These are phyloP conservation scores for Piezodorus guildinii DNA, from an alignment of 1,140 invertebrate genomes.

Conservation along the genomic window DNA sequence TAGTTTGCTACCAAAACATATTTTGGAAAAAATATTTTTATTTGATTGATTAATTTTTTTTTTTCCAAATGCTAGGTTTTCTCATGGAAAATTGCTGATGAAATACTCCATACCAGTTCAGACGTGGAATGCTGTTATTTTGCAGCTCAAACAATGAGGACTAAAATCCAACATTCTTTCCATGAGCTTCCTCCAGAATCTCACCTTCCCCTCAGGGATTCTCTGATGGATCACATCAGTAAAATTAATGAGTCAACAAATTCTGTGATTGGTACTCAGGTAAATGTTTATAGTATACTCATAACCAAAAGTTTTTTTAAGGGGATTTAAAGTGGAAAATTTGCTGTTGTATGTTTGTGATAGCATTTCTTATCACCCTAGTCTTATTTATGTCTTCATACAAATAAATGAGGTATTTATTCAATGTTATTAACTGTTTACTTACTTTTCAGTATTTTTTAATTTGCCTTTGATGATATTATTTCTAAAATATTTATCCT, in stretches of 20 bases:
- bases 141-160: constrained; percentile 93
- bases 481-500: too few relatives aligned
- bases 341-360: too few relatives aligned
- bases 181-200: constrained; percentile 81
- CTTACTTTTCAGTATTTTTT: too few relatives aligned
- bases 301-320: too few relatives aligned
- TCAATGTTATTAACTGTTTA: too few relatives aligned
- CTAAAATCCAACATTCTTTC: constrained; percentile 87
- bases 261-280: constrained; percentile 77
- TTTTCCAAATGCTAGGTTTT: constrained; percentile 50
- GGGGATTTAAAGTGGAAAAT: too few relatives aligned
- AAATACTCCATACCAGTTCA: constrained; percentile 73
- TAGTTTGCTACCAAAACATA: too few relatives aligned
- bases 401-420: too few relatives aligned
- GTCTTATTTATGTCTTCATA: too few relatives aligned
- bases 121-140: constrained; percentile 91
- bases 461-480: too few relatives aligned
- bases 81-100: constrained; percentile 92
- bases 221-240: constrained; percentile 78
- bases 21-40: too few relatives aligned
- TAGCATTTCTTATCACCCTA: too few relatives aligned
- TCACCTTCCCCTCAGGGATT: constrained; percentile 77
- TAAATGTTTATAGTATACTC: background rate
- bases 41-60: background rate
- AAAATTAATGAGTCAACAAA: constrained; percentile 72